Base-by-base conservation (phyloP, 2,888 invertebrate species). In the Teinopalpus imperialis region DNA sequence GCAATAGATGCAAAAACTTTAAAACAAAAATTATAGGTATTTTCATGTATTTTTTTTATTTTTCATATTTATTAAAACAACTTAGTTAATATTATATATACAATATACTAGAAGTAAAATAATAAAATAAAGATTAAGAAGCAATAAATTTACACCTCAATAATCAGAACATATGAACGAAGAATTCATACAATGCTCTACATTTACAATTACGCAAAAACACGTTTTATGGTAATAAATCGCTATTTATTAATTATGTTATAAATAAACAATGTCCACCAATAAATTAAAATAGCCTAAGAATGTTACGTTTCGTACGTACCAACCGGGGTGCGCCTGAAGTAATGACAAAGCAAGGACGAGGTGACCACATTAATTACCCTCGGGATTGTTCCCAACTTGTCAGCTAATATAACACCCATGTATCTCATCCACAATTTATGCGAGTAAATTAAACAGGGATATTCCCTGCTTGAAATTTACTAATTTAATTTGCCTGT, bases 281-380 rank as follows among this genome's bases (percentile, higher is more conserved):
- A 31, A 5, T 32, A 10, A 21, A 20, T 21, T 12, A 20, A n/a
- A n/a, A 16, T 16, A 16, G 16, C 4, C 2, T 16, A 16, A 16
- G 4, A 4, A 3, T 16, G 18, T 18, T 20, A 32, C 9, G 20
- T 32, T 32, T n/a, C n/a, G n/a, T n/a, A n/a, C n/a, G n/a, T n/a
- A 10, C 12, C 8, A 7, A n/a, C 16, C 6, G 8, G 34, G 26
- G 20, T 27, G 20, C 20, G 42, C 34, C 26, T 27, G 16, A 29
- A 45, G 39, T 37, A 35, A 27, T 34, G 23, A 14, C 36, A 42
- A n/a, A n/a, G n/a, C 24, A 24, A 13, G 35, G 23, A 36, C 36
- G 37, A 37, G 41, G 52, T 53, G 63, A 59, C n/a, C 60, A 56
- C 61, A 67, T 62, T 59, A 54, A 66, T 67, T 63, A 64, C 57